phyloP scores from a whole-genome alignment of 2,113 vertebrate genomes.

The Condylura cristata region DNA sequence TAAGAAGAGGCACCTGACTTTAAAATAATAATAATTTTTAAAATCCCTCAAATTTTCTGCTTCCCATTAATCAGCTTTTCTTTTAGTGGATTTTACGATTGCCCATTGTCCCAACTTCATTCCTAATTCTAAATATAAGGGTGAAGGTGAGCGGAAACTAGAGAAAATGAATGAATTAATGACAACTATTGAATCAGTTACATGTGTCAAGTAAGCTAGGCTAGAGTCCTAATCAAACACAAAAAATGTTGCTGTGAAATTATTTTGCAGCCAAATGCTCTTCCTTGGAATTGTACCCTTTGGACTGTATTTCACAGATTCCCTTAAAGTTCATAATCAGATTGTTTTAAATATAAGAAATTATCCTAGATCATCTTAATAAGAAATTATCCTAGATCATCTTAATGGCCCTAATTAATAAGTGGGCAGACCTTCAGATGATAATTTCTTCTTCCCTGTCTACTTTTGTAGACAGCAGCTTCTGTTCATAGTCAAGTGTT shows the following conservation, averaged over 20 bases:
- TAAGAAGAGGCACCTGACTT: neutral
- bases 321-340: neutral
- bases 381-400: neutral
- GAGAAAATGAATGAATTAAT: too few species aligned
- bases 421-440: neutral
- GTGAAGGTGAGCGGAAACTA: too few species aligned
- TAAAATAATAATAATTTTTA: neutral
- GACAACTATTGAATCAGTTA: neutral
- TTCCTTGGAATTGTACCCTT: too few species aligned
- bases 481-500: neutral
- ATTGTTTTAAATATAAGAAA: neutral
- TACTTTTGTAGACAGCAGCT: neutral
- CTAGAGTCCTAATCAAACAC: neutral
- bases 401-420: neutral
- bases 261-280: too few species aligned
- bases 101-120: neutral
- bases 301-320: neutral
- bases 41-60: neutral
- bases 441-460: neutral
- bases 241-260: neutral
- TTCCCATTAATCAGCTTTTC: neutral
- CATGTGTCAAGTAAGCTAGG: neutral
- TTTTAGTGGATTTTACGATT: neutral
- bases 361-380: neutral
- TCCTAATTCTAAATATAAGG: neutral